Evolutionary conservation across 2,797 vertebrate genomes (phyloP), one percentile per base, ranked within the genome.

Genomic region (Myoxocephalus aenaeus): DNA sequence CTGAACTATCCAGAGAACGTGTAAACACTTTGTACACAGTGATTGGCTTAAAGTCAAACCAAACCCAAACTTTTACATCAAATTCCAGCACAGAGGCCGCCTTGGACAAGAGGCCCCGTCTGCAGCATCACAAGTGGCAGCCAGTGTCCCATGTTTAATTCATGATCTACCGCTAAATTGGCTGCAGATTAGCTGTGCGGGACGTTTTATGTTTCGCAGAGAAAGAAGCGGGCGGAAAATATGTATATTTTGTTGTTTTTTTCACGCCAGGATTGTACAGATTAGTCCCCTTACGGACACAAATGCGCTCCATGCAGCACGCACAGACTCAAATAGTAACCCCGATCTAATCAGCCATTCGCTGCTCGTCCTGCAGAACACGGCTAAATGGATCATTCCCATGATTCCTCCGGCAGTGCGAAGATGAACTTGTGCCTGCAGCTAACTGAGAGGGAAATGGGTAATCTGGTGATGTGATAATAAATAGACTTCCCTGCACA

Each of bases 281-380:
- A 84, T 27, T 73, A 85, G 81, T 85, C 79, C 70, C 85, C 1
- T 1, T 53, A 70, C 53, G 0, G 63, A 80, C 65, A 81, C 77
- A 83, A 79, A 90, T 58, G 18, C 4, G 57, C 42, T 65, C 74
- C 72, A 79, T 82, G 77, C 75, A 86, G 59, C 56, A 62, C 10
- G 14, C 73, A 56, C 63, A 27, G 48, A 74, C 68, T 68, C 63
- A 79, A 76, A 78, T 68, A 84, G 34, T 71, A 40, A 38, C 68
- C 71, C 75, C 62, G 62, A 86, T 88, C 77, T 85, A 83, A 91
- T 93, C 88, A 82, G 72, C 59, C 18, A 90, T 89, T 90, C 87
- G 84, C 70, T 54, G 78, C 84, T 75, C 54, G 63, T 87, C 65
- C 73, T 73, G 76, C 72, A 85, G 77, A 84, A 64, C 76, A 71